Evolutionary conservation across 2,113 vertebrate genomes (phyloP).

Genomic region (Barnardius zonarius): DNA sequence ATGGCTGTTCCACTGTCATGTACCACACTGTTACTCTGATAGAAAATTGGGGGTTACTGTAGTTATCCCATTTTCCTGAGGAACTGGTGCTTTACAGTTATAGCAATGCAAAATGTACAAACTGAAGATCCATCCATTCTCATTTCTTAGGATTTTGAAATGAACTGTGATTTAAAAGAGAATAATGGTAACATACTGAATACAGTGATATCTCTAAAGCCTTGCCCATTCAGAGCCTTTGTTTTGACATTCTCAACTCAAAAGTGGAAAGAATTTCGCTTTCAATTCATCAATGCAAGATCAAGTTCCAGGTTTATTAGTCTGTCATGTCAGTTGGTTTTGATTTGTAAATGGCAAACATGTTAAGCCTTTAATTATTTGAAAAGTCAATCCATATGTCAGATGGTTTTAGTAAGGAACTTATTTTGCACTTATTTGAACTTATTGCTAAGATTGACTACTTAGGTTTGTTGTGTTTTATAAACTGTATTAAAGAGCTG

Average conservation of each 20-base stretch:
- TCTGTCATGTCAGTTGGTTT: not conserved
- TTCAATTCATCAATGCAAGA: not conserved
- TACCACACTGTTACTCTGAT: not conserved
- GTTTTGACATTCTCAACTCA: not conserved
- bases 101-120: not conserved
- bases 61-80: not conserved
- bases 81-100: not conserved
- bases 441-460: not conserved
- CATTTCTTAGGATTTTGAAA: not conserved
- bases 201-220: not conserved
- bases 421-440: not conserved
- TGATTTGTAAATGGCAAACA: not conserved
- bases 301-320: not conserved
- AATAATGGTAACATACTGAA: not conserved
- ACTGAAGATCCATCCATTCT: not conserved
- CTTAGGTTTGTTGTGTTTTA: constrained; percentile 11
- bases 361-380: not conserved
- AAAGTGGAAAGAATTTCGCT: not conserved
- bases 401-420: not conserved
- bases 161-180: not conserved
- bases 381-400: not conserved
- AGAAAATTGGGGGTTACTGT: not conserved
- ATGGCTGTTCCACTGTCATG: not conserved
- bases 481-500: not conserved
- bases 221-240: not conserved